Evolutionary conservation across 2,113 vertebrate species (phyloP).

Genomic region (Pseudorhombus dupliciocellatus): DNA sequence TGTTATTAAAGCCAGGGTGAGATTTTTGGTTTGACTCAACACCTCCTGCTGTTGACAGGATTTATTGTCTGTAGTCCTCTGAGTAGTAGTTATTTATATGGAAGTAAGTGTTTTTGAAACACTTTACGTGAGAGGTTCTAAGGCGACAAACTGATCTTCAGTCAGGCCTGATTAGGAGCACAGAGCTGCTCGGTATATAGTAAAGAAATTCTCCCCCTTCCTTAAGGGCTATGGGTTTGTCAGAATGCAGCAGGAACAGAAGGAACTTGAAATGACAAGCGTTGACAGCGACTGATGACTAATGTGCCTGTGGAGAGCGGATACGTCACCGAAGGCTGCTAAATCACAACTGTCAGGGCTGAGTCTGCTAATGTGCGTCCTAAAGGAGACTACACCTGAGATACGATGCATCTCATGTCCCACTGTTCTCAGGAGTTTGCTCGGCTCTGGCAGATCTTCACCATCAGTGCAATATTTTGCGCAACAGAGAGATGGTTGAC

Average conservation of each 20-base stretch:
- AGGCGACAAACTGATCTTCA: slow-evolving; percentile 34
- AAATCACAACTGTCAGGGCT: slow-evolving; percentile 43
- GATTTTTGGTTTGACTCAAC: slow-evolving; percentile 10
- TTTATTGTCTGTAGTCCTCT: background rate
- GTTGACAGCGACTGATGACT: slow-evolving; percentile 61
- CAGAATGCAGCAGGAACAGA: slow-evolving; percentile 27
- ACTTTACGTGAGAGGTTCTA: background rate
- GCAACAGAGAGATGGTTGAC: too few relatives aligned
- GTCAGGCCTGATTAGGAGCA: slow-evolving; percentile 30
- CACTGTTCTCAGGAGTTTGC: too few relatives aligned
- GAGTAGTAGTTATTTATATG: background rate
- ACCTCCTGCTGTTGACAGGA: background rate
- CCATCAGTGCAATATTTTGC: too few relatives aligned
- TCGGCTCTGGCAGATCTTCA: too few relatives aligned
- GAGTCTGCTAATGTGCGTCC: slow-evolving; percentile 15
- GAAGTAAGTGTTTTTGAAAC: background rate
- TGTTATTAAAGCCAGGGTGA: slow-evolving; percentile 4
- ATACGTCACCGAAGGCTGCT: slow-evolving; percentile 28
- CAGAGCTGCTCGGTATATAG: background rate
- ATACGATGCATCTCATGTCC: too few relatives aligned
- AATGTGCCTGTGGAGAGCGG: slow-evolving; percentile 49
- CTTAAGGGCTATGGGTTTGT: slow-evolving; percentile 20
- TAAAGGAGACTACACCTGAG: background rate
- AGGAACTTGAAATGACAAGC: slow-evolving; percentile 60
- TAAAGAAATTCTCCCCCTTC: slow-evolving; percentile 12